Base-by-base conservation (phyloP, 1,140 invertebrate genomes). In the Heliconius congener region DNA sequence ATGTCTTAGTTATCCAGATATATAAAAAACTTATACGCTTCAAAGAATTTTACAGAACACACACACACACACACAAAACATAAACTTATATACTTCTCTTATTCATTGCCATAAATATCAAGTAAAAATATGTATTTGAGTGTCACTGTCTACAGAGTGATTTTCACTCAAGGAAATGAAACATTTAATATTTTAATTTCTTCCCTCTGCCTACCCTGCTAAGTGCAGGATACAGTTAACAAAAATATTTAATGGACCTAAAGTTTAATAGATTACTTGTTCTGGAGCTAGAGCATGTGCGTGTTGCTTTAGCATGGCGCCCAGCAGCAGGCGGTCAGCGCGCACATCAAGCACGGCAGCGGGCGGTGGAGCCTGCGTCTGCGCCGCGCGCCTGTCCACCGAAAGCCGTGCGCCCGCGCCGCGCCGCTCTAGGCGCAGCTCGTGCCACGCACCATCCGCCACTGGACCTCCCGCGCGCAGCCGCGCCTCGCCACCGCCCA, bases 361-460 rank as follows among this genome's bases (percentile, higher is more conserved):
- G 8, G 96, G 95, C 9, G 98, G 97, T 5, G 98, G 98, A 2
- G 98, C 97, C 8, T 96, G 96, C 18, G 97, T 97, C 84, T 98
- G 96, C 9, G 97, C 97, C 4, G 96, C 95, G 89, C 97, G 96
- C 66, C 96, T 96, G 91, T 99, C 98, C 2, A 99, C 95, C 2
- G 96, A 96, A 1, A 99, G 90, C 60, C 97, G 96, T 9, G 97
- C 98, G 81, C 94, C 96, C 83, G 97, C 97, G 3, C 97, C 97
- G 57, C 97, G 96, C 39, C 98, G 95, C 91, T 98, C 97, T 71
- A 99, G 92, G 42, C 96, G 95, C 57, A 98, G 96, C 84, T 97
- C 96, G 94, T 99, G 98, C 98, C 98, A 99, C 81, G 96, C 95
- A 1, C 98, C 98, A 93, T 99, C 98, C 55, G 97, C 97, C 42